These are phyloP conservation scores for Remorina albescens DNA, from an alignment of 2,797 vertebrate genomes.

Conservation along the genomic window DNA sequence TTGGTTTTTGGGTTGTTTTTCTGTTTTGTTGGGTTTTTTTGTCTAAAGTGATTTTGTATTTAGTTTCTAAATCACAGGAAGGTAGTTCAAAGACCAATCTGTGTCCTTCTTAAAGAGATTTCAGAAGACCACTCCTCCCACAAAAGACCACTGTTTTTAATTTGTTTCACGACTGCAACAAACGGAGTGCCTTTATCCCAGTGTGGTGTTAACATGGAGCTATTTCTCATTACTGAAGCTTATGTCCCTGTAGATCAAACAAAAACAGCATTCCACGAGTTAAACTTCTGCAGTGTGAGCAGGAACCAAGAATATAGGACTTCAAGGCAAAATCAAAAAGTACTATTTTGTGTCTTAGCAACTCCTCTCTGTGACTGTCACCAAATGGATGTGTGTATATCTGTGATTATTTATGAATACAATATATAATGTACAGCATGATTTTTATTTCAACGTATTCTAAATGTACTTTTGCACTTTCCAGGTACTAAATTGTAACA, in stretches of 20 bases:
- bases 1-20: conserved; percentile 2
- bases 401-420: conserved; percentile 91
- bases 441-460: conserved; percentile 88
- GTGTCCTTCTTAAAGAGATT: conserved; percentile 46
- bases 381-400: conserved; percentile 90
- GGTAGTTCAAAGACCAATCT: conserved; percentile 48
- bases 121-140: no score
- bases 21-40: neutral
- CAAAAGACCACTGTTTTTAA: conserved; percentile 61
- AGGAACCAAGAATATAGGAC: conserved; percentile 57
- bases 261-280: conserved; percentile 73
- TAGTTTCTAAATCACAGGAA: conserved; percentile 51
- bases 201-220: conserved; percentile 50
- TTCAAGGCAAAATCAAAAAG: conserved; percentile 56
- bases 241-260: conserved; percentile 32
- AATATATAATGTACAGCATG: conserved; percentile 93
- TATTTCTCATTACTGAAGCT: conserved; percentile 35
- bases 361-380: conserved; percentile 81
- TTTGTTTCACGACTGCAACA: conserved; percentile 64
- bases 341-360: conserved; percentile 78
- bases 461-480: conserved; percentile 94
- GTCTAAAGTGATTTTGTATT: conserved; percentile 39
- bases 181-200: conserved; percentile 84
- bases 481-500: conserved; percentile 93
- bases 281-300: conserved; percentile 46